These are phyloP conservation scores for Pan paniscus DNA, from an alignment of 2,113 vertebrate genomes.

Conservation along the genomic window DNA sequence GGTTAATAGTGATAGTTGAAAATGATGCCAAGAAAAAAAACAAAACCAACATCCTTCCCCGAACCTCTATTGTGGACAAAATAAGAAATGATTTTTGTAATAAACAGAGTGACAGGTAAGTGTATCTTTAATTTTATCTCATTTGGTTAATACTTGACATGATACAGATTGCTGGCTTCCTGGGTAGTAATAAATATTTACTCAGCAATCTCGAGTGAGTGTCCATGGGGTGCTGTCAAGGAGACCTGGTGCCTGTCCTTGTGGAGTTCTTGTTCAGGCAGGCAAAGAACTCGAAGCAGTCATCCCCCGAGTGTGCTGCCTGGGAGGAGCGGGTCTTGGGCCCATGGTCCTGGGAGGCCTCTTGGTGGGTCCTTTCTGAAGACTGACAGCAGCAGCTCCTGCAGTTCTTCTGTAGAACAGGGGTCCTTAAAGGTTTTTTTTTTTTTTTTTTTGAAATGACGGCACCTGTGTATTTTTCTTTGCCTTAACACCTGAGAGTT, in stretches of 20 bases:
- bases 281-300: no score
- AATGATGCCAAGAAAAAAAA: slow-evolving; percentile 98
- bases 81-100: slow-evolving; percentile 99
- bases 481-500: background rate
- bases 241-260: no score
- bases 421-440: background rate
- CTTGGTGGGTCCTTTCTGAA: background rate
- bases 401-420: background rate
- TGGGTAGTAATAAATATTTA: rapidly evolving
- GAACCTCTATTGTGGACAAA: slow-evolving; percentile 98
- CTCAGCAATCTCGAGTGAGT: background rate
- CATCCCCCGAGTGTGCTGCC: background rate
- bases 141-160: background rate
- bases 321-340: background rate
- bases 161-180: rapidly evolving
- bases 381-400: rapidly evolving
- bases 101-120: slow-evolving; percentile 98
- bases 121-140: background rate
- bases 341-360: no score
- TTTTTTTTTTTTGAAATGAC: background rate
- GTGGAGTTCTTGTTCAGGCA: background rate
- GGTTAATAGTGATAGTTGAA: slow-evolving; percentile 97
- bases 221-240: background rate
- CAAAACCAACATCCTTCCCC: slow-evolving; percentile 97
- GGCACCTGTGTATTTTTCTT: background rate